Conservation (phyloP, 2,888 invertebrate genomes). For the Cremastinae sp. region DNA sequence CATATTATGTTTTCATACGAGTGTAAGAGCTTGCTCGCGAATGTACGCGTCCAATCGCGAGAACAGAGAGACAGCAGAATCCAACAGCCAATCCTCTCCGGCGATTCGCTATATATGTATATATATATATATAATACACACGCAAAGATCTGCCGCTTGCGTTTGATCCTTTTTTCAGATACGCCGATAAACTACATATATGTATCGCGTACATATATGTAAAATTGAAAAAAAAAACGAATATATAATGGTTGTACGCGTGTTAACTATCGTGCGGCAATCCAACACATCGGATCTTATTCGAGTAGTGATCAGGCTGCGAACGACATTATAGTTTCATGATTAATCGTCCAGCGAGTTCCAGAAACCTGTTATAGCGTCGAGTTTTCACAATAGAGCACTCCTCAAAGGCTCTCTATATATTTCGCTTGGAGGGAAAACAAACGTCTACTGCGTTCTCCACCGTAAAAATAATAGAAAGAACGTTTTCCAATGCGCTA, state of each 20-base stretch:
- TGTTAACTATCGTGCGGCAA: slow-evolving; percentile 30
- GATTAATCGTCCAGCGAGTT: slow-evolving; percentile 51
- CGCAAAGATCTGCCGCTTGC: slow-evolving; percentile 11
- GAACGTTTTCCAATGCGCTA: slow-evolving; percentile 6
- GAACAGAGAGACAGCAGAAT: slow-evolving; percentile 32
- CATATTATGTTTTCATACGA: slow-evolving; percentile 22
- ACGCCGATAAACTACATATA: slow-evolving; percentile 22
- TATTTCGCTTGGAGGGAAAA: slow-evolving; percentile 1
- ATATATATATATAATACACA: not conserved
- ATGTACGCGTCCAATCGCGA: slow-evolving; percentile 17
- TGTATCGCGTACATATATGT: slow-evolving; percentile 24
- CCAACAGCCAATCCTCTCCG: slow-evolving; percentile 45
- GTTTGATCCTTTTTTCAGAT: slow-evolving; percentile 3
- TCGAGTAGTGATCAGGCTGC: slow-evolving; percentile 37
- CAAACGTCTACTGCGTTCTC: slow-evolving; percentile 6
- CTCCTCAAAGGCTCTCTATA: not conserved
- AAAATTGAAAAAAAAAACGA: no score
- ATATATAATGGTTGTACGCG: slow-evolving; percentile 19
- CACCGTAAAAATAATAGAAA: not conserved
- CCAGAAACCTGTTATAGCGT: slow-evolving; percentile 53
- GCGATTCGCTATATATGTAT: slow-evolving; percentile 16
- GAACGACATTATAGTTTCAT: slow-evolving; percentile 50
- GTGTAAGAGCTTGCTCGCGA: slow-evolving; percentile 2
- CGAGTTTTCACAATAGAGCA: slow-evolving; percentile 33
- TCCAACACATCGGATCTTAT: slow-evolving; percentile 24